phyloP scores from a whole-genome alignment of 2,113 vertebrate species.

The Buteo buteo region DNA sequence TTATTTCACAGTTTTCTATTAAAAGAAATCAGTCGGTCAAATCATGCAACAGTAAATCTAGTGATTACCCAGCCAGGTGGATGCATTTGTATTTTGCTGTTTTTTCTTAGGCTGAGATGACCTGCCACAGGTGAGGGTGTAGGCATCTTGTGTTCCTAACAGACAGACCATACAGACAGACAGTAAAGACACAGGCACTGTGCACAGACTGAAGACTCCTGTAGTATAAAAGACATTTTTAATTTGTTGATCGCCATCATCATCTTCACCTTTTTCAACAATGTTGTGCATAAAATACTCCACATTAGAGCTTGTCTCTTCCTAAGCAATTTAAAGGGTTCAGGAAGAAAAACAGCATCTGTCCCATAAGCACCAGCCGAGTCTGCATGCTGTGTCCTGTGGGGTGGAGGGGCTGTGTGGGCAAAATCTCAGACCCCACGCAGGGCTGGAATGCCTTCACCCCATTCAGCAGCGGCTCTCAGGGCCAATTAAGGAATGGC shows the following conservation, averaged over 20 bases:
- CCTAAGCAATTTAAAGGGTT: neutral
- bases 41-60: conserved; percentile 20
- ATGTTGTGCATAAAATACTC: neutral
- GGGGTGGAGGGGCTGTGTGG: neutral
- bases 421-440: neutral
- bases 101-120: conserved; percentile 70
- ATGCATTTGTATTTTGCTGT: conserved; percentile 70
- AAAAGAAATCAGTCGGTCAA: neutral
- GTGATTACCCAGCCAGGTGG: conserved; percentile 73
- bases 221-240: neutral
- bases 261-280: neutral
- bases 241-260: neutral
- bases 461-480: neutral
- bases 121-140: conserved; percentile 74
- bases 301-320: neutral
- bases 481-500: conserved; percentile 38
- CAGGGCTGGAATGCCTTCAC: conserved; percentile 29
- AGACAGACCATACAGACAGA: conserved; percentile 63
- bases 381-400: neutral
- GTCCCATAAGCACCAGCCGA: accelerated
- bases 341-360: neutral
- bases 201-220: neutral
- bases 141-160: conserved; percentile 76
- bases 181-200: conserved; percentile 13
- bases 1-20: neutral